phyloP scores from a whole-genome alignment of 2,113 vertebrate species.

The Laticauda colubrina region DNA sequence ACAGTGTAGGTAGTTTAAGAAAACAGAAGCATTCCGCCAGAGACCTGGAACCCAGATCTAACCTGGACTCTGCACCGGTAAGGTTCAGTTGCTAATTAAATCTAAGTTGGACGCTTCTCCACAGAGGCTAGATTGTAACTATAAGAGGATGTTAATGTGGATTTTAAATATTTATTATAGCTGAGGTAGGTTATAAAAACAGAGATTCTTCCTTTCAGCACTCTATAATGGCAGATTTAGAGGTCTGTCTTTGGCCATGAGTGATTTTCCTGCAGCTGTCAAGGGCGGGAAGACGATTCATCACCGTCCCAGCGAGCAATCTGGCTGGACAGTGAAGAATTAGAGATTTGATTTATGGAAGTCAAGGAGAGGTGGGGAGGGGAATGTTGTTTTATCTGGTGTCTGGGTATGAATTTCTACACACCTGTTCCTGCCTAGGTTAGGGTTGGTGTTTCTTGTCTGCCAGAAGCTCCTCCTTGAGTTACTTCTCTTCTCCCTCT shows the following conservation, averaged over 20 bases:
- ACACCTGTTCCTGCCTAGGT: constrained; percentile 75
- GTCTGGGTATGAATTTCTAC: constrained; percentile 58
- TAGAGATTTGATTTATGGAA: constrained; percentile 78
- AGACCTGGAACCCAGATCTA: constrained; percentile 57
- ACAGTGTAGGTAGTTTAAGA: constrained; percentile 73
- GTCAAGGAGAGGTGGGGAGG: constrained; percentile 34
- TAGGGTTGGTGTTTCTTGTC: constrained; percentile 33
- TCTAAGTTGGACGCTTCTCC: constrained; percentile 73
- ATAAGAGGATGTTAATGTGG: constrained; percentile 76
- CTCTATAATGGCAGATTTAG: constrained; percentile 96
- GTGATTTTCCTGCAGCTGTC: constrained; percentile 89
- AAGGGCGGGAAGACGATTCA: constrained; percentile 77
- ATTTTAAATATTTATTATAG: constrained; percentile 89
- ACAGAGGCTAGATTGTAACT: constrained; percentile 76
- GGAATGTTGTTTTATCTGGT: constrained; percentile 62
- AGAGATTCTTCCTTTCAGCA: constrained; percentile 96
- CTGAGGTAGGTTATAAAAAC: constrained; percentile 87
- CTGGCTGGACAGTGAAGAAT: constrained; percentile 76
- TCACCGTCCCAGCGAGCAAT: constrained; percentile 71
- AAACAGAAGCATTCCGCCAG: constrained; percentile 67
- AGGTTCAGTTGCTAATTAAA: constrained; percentile 78
- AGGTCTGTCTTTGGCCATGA: constrained; percentile 82
- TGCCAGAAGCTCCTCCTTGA: neutral
- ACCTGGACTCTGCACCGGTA: constrained; percentile 60
- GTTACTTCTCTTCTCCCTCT: neutral